Conservation (phyloP, 30 jellyfish, hydroid and myxozoan species). For the Turritopsis dohrnii region DNA sequence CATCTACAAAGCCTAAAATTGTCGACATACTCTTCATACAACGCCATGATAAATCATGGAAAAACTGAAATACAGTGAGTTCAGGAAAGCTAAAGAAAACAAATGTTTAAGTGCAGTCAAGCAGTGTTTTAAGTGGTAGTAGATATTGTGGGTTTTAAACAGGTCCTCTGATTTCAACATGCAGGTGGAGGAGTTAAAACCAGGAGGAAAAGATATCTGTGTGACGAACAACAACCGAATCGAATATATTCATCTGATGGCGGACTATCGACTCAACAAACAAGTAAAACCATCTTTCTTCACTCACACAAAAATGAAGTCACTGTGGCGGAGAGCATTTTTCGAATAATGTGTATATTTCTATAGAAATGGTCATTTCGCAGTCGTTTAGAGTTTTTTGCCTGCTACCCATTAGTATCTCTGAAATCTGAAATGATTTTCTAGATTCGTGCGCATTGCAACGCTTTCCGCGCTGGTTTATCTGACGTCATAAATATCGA, state of each 20-base stretch:
- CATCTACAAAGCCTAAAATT: no score
- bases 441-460: conserved; percentile 93
- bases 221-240: conserved; percentile 62
- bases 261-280: conserved; percentile 82
- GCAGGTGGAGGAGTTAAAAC: conserved; percentile 86
- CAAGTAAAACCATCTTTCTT: conserved; percentile 44
- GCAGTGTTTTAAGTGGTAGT: no score
- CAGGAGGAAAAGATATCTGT: conserved; percentile 86
- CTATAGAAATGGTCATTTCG: background rate
- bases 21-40: no score
- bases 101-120: no score
- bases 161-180: background rate
- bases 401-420: background rate
- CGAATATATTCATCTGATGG: conserved; percentile 94
- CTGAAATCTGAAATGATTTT: background rate
- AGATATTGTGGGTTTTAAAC: no score
- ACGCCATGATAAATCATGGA: no score
- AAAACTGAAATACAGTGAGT: no score
- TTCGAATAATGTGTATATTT: background rate
- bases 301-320: background rate
- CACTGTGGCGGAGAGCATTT: background rate
- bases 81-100: no score
- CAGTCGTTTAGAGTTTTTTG: background rate
- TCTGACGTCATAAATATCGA: conserved; percentile 82
- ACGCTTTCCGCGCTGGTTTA: conserved; percentile 94